Base-by-base conservation (phyloP, 1,140 invertebrate genomes). In the Proctacanthus coquilletti region DNA sequence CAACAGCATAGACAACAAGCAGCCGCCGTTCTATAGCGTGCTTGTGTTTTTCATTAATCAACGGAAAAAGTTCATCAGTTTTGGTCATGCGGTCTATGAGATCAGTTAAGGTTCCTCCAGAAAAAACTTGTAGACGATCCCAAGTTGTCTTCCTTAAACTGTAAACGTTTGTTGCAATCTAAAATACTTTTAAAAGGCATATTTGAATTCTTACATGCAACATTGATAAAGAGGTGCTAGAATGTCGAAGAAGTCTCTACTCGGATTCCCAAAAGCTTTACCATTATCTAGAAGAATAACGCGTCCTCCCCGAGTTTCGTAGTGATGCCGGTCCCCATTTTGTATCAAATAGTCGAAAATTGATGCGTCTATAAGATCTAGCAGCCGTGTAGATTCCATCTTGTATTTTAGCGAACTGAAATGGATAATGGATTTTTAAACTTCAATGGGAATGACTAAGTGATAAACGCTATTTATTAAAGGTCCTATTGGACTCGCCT, bases 271-370 rank as follows among this genome's bases (percentile, higher is more conserved):
- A 52, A 91, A 74, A 36, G 85, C 86, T 66, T 94, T 95, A 18
- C 86, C 91, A 73, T 94, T 96, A 52, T 96, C 91, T n/a, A 89
- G 65, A 11, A 92, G 63, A 14, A 94, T 51, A 33, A 94, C 67
- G 40, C 72, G 72, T 44, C 79, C 73, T 52, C 80, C 72, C 34
- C 85, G 69, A 3, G 79, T 71, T 63, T 95, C 88, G 53, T 87
- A 93, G 56, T 86, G 81, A 67, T 96, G 89, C 13, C 91, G 66
- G 63, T 96, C 91, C 2, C 88, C 91, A 66, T 96, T 96, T 56
- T 88, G 86, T 56, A 93, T 80, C 2, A 96, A 64, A 62, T 89
- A 96, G 63, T 96, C 91, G 58, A 95, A 91, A 43, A 94, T 75
- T 2, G 84, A 67, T 11, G 77, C 74, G 61, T 94, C 89, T 37